Evolutionary conservation across 2,797 vertebrate species (phyloP).

Genomic region (Borostomias antarcticus): DNA sequence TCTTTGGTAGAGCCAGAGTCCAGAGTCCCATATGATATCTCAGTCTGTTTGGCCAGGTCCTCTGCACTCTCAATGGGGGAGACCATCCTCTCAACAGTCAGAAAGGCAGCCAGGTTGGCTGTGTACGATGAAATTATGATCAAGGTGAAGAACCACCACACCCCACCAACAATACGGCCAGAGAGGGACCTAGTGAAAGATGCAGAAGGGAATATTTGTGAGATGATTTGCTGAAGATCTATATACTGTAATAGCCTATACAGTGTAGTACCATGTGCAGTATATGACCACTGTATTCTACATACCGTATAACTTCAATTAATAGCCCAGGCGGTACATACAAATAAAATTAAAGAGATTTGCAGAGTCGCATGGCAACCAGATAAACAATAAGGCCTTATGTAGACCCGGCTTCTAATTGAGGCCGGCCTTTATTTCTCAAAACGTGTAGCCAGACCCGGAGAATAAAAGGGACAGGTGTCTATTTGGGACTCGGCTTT

Average conservation of each 20-base stretch:
- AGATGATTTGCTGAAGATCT: neutral
- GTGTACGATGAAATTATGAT: conserved; percentile 99
- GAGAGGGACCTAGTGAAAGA: conserved; percentile 88
- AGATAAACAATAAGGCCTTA: no score
- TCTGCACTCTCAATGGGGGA: conserved; percentile 99
- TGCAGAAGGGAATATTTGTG: no score
- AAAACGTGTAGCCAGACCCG: no score
- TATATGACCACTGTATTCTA: neutral
- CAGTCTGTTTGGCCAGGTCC: conserved; percentile 96
- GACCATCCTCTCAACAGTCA: conserved; percentile 99
- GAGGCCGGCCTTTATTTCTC: no score
- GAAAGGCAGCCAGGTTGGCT: conserved; percentile 99
- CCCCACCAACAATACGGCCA: conserved; percentile 97
- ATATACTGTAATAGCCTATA: neutral
- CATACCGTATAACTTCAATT: no score
- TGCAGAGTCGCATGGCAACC: no score
- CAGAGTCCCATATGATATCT: conserved; percentile 98
- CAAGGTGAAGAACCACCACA: conserved; percentile 99
- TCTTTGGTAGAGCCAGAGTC: conserved; percentile 99
- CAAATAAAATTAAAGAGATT: no score
- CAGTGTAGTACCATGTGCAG: neutral
- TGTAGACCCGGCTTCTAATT: no score
- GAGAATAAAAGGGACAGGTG: no score
- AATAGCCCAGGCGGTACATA: no score
- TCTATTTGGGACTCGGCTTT: no score